Percentiles rank a stretch among this genome's conserved stretches.
Evolutionary conservation across 2,797 vertebrate genomes (phyloP).

Genomic region (Sebastes nivosus): DNA sequence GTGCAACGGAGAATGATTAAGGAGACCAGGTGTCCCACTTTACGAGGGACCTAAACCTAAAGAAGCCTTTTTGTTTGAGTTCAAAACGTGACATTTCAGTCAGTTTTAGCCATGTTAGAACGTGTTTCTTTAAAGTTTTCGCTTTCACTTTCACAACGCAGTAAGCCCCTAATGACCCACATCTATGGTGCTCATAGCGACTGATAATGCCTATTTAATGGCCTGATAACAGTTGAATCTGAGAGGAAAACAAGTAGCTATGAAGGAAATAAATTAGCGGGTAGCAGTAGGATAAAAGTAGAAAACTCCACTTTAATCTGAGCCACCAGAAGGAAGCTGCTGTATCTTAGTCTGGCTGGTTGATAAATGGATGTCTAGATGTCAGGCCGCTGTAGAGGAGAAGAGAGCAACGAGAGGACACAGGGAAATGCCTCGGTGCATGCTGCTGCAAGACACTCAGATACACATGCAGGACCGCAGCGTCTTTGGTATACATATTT

Average conservation of each 20-base stretch:
- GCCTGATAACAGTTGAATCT: too few species aligned
- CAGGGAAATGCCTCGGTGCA: background rate
- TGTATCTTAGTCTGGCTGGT: background rate
- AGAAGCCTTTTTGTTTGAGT: too few species aligned
- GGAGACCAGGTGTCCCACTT: too few species aligned
- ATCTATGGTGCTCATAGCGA: too few species aligned
- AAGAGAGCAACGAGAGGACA: conserved; percentile 17
- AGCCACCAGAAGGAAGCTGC: background rate
- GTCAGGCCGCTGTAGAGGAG: conserved; percentile 18
- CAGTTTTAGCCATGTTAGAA: too few species aligned
- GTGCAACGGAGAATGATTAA: background rate
- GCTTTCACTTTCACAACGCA: too few species aligned
- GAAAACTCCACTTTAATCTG: conserved; percentile 7
- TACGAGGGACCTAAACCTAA: too few species aligned
- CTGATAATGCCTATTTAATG: too few species aligned
- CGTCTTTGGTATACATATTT: conserved; percentile 21
- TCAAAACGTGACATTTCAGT: too few species aligned
- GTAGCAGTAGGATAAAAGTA: conserved; percentile 1
- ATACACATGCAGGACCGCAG: background rate
- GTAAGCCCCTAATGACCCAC: too few species aligned
- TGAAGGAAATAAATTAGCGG: background rate
- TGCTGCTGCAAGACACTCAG: conserved; percentile 23
- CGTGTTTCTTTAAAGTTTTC: too few species aligned
- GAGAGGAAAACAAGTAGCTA: background rate
- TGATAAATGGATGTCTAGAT: conserved; percentile 27